phyloP scores from a whole-genome alignment of 2,797 vertebrate species.

The Carduelis carduelis region DNA sequence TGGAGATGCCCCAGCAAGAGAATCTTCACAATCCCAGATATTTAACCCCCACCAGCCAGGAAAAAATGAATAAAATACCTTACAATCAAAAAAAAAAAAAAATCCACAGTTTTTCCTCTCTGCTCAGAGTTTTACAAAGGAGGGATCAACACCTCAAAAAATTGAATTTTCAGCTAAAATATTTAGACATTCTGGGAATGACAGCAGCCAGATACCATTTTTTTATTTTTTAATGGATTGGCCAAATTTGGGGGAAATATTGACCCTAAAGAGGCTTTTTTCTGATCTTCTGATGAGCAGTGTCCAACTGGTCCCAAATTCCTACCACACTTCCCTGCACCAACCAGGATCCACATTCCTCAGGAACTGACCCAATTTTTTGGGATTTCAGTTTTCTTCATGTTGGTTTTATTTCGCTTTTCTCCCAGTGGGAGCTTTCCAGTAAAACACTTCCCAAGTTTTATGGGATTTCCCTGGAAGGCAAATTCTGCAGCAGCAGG shows the following conservation, averaged over 20 bases:
- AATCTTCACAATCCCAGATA: background rate
- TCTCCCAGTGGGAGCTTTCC: background rate
- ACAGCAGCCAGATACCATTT: accelerated
- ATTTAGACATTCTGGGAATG: background rate
- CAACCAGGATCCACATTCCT: background rate
- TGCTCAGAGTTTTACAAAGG: background rate
- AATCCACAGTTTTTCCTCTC: background rate
- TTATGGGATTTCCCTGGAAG: background rate
- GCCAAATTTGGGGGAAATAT: background rate
- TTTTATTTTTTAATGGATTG: background rate
- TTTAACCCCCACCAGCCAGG: background rate
- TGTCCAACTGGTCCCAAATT: background rate
- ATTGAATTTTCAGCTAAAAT: background rate
- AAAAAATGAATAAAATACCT: background rate
- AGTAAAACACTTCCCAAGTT: background rate
- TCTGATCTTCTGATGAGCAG: background rate
- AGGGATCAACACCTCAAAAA: background rate
- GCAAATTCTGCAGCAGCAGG: background rate
- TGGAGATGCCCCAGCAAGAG: background rate
- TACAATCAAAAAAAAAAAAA: accelerated
- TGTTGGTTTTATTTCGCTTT: background rate
- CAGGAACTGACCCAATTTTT: background rate
- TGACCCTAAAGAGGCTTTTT: background rate
- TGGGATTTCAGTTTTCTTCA: background rate
- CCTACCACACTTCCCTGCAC: background rate